Conservation (phyloP, 2,888 invertebrate species). For the Harpalus rufipes region DNA sequence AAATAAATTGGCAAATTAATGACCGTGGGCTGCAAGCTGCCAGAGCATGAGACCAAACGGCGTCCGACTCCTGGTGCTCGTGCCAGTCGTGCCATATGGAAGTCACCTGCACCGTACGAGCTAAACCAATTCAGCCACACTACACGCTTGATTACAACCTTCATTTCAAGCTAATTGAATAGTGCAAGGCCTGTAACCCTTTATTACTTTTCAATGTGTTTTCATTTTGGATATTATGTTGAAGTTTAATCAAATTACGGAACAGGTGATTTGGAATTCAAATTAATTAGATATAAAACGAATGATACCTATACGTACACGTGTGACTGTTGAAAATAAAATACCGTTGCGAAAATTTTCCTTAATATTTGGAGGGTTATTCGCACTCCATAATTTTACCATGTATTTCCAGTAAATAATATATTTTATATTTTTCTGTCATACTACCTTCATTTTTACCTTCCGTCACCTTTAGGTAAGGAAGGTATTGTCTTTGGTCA, state of each 20-base stretch:
- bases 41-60: background rate
- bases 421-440: too few relatives aligned
- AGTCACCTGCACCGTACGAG: constrained; percentile 13
- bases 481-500: too few relatives aligned
- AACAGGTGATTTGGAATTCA: constrained; percentile 24
- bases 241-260: background rate
- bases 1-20: constrained; percentile 48
- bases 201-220: constrained; percentile 48
- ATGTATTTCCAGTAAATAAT: too few relatives aligned
- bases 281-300: background rate
- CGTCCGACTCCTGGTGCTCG: constrained; percentile 4
- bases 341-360: too few relatives aligned
- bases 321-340: too few relatives aligned
- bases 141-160: constrained; percentile 46
- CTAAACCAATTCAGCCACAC: background rate
- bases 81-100: constrained; percentile 49
- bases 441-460: too few relatives aligned
- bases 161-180: constrained; percentile 51
- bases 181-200: constrained; percentile 37
- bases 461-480: too few relatives aligned
- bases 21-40: constrained; percentile 24
- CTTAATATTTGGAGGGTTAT: too few relatives aligned
- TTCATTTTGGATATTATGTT: constrained; percentile 20
- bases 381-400: too few relatives aligned
- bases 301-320: too few relatives aligned